Base-by-base conservation (phyloP, 2,113 vertebrate genomes). In the Corythoichthys haematopterus region DNA sequence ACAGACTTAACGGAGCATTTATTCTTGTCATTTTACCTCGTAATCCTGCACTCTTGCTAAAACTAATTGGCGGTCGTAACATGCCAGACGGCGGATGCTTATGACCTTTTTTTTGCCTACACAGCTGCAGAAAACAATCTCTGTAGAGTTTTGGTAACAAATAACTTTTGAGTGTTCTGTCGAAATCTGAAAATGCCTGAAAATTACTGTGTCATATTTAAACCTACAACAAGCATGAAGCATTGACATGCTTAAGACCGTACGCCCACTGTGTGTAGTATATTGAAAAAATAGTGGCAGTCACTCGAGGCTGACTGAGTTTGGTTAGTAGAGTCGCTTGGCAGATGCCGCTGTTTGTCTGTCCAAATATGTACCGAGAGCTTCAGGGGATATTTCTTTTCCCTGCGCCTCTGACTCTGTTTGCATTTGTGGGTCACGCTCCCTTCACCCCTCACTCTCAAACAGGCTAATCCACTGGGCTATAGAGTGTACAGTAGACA, bases 291-390 rank as follows among this genome's bases (percentile, higher is more conserved):
- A 69, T 72, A 36, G 14, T 74, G 79, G 74, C 76, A 75, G 73
- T 66, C 78, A 62, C 46, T 65, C 72, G 73, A 71, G 66, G 81
- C 48, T 84, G 70, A 75, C 78, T 68, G 69, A 68, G 53, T 74
- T 65, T 66, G 56, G 67, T 74, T 37, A 81, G 78, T 37, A 38
- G 61, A 79, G 72, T 55, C 71, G 81, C 77, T 76, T 75, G 67
- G 64, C 57, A 47, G 72, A 75, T 67, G 77, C 65, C 64, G 70
- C 72, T 70, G 70, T 81, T 75, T 80, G 72, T 79, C 72, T 66
- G 78, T 78, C 72, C 81, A 76, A 82, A 84, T 77, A 74, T 68
- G 79, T 80, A 71, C 56, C 47, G 4, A 76, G 46, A 0, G 57
- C 81, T 81, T 73, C 60, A 38, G 75, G 80, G 70, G 52, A 80